Conservation (phyloP, 2,888 invertebrate genomes). For the Camponotus fellah region DNA sequence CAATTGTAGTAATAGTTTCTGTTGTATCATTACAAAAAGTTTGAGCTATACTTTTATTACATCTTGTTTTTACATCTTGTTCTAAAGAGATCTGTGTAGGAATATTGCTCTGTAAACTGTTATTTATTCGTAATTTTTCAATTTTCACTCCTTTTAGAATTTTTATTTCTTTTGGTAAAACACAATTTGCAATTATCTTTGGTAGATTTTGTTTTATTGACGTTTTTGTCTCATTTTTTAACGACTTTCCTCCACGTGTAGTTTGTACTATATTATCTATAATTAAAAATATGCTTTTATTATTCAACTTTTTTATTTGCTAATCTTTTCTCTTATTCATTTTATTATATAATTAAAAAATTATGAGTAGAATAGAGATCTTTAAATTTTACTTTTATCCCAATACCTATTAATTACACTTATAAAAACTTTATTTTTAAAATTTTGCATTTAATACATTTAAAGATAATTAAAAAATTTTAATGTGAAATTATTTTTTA, state of each 20-base stretch:
- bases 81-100: not conserved
- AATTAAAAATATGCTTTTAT: not conserved
- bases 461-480: not conserved
- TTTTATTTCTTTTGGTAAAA: conserved; percentile 61
- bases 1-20: not conserved
- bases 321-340: not conserved
- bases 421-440: not conserved
- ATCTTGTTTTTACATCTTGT: not conserved
- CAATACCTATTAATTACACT: not conserved
- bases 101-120: not conserved
- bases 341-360: not conserved
- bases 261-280: not conserved
- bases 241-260: not conserved
- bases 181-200: conserved; percentile 61
- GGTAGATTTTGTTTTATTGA: conserved; percentile 13
- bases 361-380: not conserved
- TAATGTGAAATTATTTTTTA: conserved; percentile 10
- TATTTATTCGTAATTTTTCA: not conserved
- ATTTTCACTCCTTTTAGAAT: conserved; percentile 35
- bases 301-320: not conserved
- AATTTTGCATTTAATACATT: not conserved
- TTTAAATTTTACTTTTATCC: not conserved
- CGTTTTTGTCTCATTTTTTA: not conserved
- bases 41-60: not conserved
- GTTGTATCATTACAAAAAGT: not conserved